phyloP scores from a whole-genome alignment of 2,888 invertebrate genomes.

The Callyntrura sp. region DNA sequence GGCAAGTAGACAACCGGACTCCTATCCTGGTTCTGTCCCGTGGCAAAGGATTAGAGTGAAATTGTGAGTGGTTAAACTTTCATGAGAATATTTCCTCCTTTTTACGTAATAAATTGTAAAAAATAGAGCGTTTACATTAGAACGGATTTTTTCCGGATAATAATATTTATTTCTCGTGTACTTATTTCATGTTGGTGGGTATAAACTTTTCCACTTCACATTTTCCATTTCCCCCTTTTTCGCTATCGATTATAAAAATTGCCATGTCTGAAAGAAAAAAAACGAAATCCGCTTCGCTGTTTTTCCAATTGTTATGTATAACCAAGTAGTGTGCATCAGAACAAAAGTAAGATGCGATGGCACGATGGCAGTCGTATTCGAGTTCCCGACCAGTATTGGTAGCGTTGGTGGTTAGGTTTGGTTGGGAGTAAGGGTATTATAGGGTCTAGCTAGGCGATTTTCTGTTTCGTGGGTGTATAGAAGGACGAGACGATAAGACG shows the following conservation, averaged over 20 bases:
- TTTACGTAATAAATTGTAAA: slow-evolving; percentile 29
- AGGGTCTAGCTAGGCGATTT: too few species aligned
- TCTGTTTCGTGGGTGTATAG: not conserved
- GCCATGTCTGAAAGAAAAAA: slow-evolving; percentile 6
- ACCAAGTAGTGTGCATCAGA: not conserved
- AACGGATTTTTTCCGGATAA: not conserved
- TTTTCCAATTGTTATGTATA: not conserved
- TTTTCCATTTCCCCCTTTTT: not conserved
- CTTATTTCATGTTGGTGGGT: not conserved
- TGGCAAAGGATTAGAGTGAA: not conserved
- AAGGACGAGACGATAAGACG: not conserved
- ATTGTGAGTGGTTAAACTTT: slow-evolving; percentile 35
- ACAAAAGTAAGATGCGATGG: not conserved
- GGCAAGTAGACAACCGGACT: slow-evolving; percentile 11
- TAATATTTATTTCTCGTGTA: not conserved
- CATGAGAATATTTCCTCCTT: slow-evolving; percentile 3
- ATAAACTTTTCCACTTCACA: not conserved
- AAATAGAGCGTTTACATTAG: slow-evolving; percentile 7
- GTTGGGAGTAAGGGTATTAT: not conserved
- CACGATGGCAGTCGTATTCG: not conserved
- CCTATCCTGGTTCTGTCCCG: slow-evolving; percentile 27
- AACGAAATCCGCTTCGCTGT: slow-evolving; percentile 8
- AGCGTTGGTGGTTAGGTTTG: slow-evolving; percentile 8
- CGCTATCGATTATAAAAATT: slow-evolving; percentile 38
- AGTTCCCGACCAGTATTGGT: not conserved